Evolutionary conservation across 1,140 invertebrate genomes (phyloP), one percentile per base, ranked within the genome.

Genomic region (Drosophila tsacasi): DNA sequence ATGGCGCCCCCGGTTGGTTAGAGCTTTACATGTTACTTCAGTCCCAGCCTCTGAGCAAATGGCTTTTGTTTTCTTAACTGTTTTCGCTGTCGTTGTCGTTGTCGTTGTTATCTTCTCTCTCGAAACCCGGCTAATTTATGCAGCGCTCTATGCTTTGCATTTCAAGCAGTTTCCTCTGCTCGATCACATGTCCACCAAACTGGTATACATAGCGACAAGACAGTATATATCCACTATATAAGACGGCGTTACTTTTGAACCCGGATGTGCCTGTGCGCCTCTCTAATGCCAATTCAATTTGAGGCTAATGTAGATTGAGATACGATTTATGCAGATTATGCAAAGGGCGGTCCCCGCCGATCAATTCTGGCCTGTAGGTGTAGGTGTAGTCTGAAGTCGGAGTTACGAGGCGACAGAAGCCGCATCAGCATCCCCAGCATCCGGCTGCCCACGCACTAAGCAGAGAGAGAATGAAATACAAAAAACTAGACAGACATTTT

Each of bases 271-370:
- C 21, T 3, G 0, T 21, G 40, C n/a, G 12, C 27, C 40, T 39
- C 39, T 81, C 79, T 81, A 81, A 81, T 81, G 79, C 78, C 54
- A 69, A 81, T 68, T 72, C 78, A 55, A 66, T 76, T 81, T 81
- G 65, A 71, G 72, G 61, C 78, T 72, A 73, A 81, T 81, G 71
- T 81, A 69, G 59, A 81, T 81, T 76, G 62, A 72, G 79, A 69
- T 83, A 58, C 64, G 52, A 76, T 83, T 66, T 83, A 76, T 76
- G 76, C 66, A 76, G 81, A 83, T 83, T 83, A 83, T 73, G 67
- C 71, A 74, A 74, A 74, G 71, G 71, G 71, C 69, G 69, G 23
- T 37, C 54, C 21, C 49, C 42, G 37, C 13, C 54, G 52, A 69
- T 71, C 65, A 46, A 59, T 72, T 72, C 50, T 32, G 39, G 4